Conservation (phyloP, 2,888 invertebrate species). For the Dorcus parallelipipedus region DNA sequence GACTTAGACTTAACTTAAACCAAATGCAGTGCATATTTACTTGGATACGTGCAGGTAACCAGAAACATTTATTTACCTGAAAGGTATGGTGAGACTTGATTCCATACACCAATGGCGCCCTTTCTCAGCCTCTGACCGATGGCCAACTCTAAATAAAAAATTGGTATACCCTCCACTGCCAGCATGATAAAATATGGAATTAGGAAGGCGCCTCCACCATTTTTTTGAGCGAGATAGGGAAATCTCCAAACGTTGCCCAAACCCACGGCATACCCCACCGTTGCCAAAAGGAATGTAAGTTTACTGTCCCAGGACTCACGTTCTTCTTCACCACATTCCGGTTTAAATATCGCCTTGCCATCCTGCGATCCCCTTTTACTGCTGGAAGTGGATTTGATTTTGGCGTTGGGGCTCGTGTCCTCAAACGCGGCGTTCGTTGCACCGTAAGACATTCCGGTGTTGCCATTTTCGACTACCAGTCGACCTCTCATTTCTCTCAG, state of each 20-base stretch:
- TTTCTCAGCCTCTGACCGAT: slow-evolving; percentile 91
- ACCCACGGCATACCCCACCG: slow-evolving; percentile 87
- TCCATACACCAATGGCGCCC: slow-evolving; percentile 95
- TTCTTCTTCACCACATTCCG: slow-evolving; percentile 68
- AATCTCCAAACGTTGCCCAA: slow-evolving; percentile 95
- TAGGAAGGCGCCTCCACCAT: slow-evolving; percentile 94
- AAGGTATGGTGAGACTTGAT: slow-evolving; percentile 83
- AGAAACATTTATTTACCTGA: slow-evolving; percentile 48
- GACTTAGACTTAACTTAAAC: neutral
- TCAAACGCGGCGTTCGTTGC: slow-evolving; percentile 83
- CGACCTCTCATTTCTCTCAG: slow-evolving; percentile 81
- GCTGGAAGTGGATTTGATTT: slow-evolving; percentile 47
- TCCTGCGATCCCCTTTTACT: slow-evolving; percentile 62
- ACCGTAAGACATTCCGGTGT: slow-evolving; percentile 64
- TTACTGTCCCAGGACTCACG: slow-evolving; percentile 93
- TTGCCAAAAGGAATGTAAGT: slow-evolving; percentile 85
- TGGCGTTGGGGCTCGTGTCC: slow-evolving; percentile 57
- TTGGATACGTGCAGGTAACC: neutral
- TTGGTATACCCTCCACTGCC: slow-evolving; percentile 90
- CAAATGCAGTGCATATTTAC: neutral
- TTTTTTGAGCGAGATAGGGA: slow-evolving; percentile 91
- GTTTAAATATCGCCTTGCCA: slow-evolving; percentile 63
- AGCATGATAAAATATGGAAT: slow-evolving; percentile 96
- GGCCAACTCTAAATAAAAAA: slow-evolving; percentile 93
- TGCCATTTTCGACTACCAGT: slow-evolving; percentile 54